Conservation (phyloP, 2,797 vertebrate species). For the Poeciliopsis presidionis region DNA sequence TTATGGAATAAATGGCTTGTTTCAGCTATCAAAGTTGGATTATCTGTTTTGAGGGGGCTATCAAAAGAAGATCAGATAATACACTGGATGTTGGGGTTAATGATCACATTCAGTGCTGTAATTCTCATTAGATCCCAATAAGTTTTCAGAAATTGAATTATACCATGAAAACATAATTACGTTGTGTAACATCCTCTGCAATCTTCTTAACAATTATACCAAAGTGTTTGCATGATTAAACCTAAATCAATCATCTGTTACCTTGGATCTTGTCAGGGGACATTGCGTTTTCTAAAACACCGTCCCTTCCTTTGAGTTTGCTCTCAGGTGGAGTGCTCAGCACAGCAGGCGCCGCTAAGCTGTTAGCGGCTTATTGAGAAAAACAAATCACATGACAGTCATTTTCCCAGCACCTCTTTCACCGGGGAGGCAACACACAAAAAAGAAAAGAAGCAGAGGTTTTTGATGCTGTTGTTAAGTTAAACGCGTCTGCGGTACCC, state of each 20-base stretch:
- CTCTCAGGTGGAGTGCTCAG: conserved; percentile 23
- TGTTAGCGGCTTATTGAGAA: conserved; percentile 48
- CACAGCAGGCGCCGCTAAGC: conserved; percentile 28
- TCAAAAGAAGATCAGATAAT: conserved; percentile 69
- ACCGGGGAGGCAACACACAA: neutral
- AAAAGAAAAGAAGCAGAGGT: conserved; percentile 37
- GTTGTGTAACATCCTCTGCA: conserved; percentile 48
- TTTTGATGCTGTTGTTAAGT: conserved; percentile 66
- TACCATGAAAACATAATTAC: conserved; percentile 49
- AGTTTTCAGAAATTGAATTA: conserved; percentile 61
- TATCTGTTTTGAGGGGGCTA: conserved; percentile 60
- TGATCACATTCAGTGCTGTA: conserved; percentile 56
- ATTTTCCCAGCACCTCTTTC: conserved; percentile 26
- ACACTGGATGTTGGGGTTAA: conserved; percentile 71
- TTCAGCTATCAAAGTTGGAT: conserved; percentile 53
- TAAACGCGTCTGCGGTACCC: conserved; percentile 68
- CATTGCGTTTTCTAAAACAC: conserved; percentile 18
- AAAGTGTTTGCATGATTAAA: conserved; percentile 31
- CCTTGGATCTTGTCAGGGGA: conserved; percentile 14
- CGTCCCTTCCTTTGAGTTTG: conserved; percentile 8
- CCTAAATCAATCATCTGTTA: conserved; percentile 30
- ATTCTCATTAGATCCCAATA: conserved; percentile 67
- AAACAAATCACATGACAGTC: conserved; percentile 53
- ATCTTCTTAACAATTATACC: conserved; percentile 53
- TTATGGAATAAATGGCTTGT: conserved; percentile 74